phyloP scores from a whole-genome alignment of 2,888 invertebrate species.

The Tachina grossa region DNA sequence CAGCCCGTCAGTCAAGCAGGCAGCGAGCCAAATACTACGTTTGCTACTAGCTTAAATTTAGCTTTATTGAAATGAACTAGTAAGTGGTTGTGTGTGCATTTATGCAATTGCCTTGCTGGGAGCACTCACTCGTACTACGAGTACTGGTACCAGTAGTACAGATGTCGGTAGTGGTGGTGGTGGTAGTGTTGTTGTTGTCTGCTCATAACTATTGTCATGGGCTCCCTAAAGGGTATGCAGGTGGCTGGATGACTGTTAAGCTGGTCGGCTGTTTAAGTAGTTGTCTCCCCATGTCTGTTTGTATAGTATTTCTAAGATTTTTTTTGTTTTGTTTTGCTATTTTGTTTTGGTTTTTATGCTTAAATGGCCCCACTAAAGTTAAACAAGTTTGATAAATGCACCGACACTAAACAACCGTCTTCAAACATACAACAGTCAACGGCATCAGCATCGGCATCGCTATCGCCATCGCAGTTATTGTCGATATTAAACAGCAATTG shows the following conservation, averaged over 20 bases:
- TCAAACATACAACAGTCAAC: slow-evolving; percentile 7
- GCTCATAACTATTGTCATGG: slow-evolving; percentile 51
- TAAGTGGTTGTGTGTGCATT: slow-evolving; percentile 21
- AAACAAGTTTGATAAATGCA: slow-evolving; percentile 70
- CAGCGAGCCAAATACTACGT: slow-evolving; percentile 16
- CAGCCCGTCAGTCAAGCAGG: slow-evolving; percentile 33
- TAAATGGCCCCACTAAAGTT: slow-evolving; percentile 56
- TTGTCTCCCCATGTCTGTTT: slow-evolving; percentile 54
- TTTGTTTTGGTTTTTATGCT: slow-evolving; percentile 27
- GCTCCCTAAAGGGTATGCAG: slow-evolving; percentile 66
- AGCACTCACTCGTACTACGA: neutral
- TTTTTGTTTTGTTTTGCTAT: neutral
- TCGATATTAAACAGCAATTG: slow-evolving; percentile 54
- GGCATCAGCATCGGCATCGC: slow-evolving; percentile 37
- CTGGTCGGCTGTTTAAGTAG: slow-evolving; percentile 26
- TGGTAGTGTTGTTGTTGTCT: neutral
- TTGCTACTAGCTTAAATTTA: slow-evolving; percentile 50
- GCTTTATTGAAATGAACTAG: slow-evolving; percentile 7
- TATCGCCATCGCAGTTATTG: slow-evolving; percentile 39
- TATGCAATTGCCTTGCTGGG: slow-evolving; percentile 42
- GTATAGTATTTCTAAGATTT: slow-evolving; percentile 27
- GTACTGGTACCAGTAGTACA: no score
- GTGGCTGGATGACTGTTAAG: slow-evolving; percentile 49
- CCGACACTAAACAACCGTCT: slow-evolving; percentile 62
- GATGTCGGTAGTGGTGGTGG: neutral